Conservation (phyloP, 2,888 invertebrate genomes). For the Harpalus rubripes region DNA sequence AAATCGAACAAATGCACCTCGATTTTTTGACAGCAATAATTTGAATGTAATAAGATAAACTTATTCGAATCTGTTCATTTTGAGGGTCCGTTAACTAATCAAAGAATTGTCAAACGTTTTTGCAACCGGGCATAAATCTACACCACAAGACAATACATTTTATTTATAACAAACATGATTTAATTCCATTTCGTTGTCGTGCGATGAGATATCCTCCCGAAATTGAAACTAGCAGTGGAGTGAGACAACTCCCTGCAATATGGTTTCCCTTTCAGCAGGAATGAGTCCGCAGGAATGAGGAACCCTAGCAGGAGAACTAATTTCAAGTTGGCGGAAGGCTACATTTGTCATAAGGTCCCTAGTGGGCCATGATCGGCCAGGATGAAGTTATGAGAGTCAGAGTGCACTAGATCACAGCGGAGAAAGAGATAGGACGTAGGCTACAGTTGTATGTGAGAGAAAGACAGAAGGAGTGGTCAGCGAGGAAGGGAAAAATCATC, state of each 20-base stretch:
- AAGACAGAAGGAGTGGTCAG: constrained; percentile 68
- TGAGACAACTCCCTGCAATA: constrained; percentile 71
- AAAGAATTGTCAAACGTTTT: too few species aligned
- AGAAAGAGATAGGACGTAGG: constrained; percentile 70
- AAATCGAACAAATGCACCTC: too few species aligned
- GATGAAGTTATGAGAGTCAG: constrained; percentile 78
- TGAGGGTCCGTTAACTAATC: too few species aligned
- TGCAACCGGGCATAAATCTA: too few species aligned
- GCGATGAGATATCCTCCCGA: background rate
- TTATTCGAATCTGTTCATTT: too few species aligned
- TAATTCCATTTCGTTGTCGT: too few species aligned
- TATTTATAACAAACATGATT: too few species aligned
- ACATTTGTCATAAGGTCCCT: constrained; percentile 79
- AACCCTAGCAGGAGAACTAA: constrained; percentile 73
- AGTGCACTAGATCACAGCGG: constrained; percentile 77
- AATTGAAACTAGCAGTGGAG: background rate
- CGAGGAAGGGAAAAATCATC: constrained; percentile 74
- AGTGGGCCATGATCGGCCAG: constrained; percentile 78
- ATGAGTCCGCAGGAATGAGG: constrained; percentile 66
- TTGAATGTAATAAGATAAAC: too few species aligned
- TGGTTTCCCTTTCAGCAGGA: constrained; percentile 71
- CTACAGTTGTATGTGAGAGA: constrained; percentile 56
- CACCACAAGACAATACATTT: too few species aligned
- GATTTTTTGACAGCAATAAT: too few species aligned
- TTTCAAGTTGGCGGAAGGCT: constrained; percentile 79